Conservation (phyloP, 2,113 vertebrate species). For the Hypanus sabinus region DNA sequence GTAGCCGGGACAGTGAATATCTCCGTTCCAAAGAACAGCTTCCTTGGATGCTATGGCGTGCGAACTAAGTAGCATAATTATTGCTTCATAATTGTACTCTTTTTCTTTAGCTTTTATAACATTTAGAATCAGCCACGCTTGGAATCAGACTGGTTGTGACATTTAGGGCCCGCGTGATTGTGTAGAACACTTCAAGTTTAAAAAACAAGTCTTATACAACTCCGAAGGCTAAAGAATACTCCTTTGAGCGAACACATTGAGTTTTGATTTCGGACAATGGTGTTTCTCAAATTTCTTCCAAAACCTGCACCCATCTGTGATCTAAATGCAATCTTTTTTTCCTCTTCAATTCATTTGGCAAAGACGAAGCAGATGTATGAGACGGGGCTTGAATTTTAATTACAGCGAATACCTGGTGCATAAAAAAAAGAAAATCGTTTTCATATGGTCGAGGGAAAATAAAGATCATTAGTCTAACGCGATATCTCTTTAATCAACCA, state of each 20-base stretch:
- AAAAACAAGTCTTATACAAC: conserved; percentile 92
- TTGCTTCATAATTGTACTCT: conserved; percentile 72
- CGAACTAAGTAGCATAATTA: conserved; percentile 66
- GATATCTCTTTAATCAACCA: neutral
- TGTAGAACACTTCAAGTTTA: conserved; percentile 87
- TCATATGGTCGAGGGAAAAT: conserved; percentile 8
- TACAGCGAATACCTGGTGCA: conserved; percentile 64
- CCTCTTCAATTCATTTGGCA: conserved; percentile 73
- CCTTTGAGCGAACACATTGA: conserved; percentile 84
- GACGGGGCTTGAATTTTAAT: conserved; percentile 82
- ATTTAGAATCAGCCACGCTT: conserved; percentile 58
- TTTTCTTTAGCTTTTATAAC: conserved; percentile 49
- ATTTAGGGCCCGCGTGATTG: conserved; percentile 81
- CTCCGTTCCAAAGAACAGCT: conserved; percentile 33
- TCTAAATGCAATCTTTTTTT: conserved; percentile 86
- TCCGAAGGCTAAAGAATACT: conserved; percentile 77
- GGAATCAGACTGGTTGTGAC: conserved; percentile 71
- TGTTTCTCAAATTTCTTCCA: conserved; percentile 95
- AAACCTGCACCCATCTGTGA: conserved; percentile 96
- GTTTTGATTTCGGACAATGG: conserved; percentile 95
- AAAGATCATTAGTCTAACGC: neutral
- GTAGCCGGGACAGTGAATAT: neutral
- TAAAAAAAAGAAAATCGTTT: conserved; percentile 29
- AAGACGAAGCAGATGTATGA: conserved; percentile 85
- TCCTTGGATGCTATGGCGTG: conserved; percentile 64